Percentiles rank a stretch among this genome's conserved stretches.
Evolutionary conservation across 2,113 vertebrate species (phyloP).

Genomic region (Psilopogon haemacephalus): DNA sequence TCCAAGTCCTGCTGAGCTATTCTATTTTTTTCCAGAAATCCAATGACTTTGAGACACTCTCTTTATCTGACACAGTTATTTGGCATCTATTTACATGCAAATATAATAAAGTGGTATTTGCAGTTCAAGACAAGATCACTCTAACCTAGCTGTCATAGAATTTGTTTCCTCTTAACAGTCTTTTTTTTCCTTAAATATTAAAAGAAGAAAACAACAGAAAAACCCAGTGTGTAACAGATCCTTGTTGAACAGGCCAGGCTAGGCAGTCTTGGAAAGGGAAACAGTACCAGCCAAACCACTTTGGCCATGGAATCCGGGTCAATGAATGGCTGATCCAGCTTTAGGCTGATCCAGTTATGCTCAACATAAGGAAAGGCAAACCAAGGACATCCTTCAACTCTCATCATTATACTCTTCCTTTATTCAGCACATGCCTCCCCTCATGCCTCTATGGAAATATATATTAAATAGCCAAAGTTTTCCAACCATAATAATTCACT

Average conservation of each 20-base stretch:
- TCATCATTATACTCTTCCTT: neutral
- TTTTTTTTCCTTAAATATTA: neutral
- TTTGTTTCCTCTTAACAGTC: neutral
- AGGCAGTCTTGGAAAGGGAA: neutral
- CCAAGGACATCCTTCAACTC: constrained; percentile 12
- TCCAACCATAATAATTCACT: constrained; percentile 29
- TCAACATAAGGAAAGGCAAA: neutral
- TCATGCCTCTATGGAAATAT: constrained; percentile 12
- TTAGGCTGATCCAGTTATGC: neutral
- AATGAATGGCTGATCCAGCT: neutral
- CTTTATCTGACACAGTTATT: neutral
- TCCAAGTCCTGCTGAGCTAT: neutral
- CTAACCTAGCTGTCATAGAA: neutral
- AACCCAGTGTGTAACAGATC: neutral
- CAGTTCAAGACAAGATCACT: constrained; percentile 5
- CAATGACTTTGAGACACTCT: neutral
- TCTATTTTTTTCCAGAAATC: neutral
- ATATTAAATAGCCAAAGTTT: constrained; percentile 41
- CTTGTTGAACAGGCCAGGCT: neutral
- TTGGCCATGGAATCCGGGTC: neutral
- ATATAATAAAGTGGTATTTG: neutral
- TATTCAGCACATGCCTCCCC: neutral
- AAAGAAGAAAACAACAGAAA: neutral
- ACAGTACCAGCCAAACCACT: neutral
- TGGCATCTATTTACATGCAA: neutral